phyloP scores from a whole-genome alignment of 2,888 invertebrate species.

The Campoplex capitator region DNA sequence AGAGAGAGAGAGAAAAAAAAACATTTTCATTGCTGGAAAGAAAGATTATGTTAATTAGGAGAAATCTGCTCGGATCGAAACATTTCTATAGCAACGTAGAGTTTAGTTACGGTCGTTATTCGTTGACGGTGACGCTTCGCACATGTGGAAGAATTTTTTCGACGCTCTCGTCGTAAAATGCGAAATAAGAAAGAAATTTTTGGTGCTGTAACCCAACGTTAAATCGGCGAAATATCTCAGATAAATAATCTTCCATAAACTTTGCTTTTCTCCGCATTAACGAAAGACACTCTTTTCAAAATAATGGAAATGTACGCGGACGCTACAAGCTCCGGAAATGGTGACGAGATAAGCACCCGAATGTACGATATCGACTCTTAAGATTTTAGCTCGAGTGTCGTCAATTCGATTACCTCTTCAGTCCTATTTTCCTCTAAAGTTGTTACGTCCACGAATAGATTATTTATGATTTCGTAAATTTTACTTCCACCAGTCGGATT shows the following conservation, averaged over 20 bases:
- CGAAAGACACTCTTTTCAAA: background rate
- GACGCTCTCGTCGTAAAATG: background rate
- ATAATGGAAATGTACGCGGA: background rate
- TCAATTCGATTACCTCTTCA: background rate
- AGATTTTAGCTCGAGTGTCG: background rate
- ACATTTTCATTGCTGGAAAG: slow-evolving; percentile 49
- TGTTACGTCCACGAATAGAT: background rate
- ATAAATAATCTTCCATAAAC: background rate
- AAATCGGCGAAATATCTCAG: background rate
- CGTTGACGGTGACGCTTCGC: background rate
- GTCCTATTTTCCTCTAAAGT: background rate
- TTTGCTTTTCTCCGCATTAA: background rate
- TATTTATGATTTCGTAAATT: background rate
- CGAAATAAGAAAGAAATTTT: slow-evolving; percentile 13
- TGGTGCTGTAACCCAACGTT: slow-evolving; percentile 3
- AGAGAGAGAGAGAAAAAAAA: no score
- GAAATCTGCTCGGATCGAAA: slow-evolving; percentile 63
- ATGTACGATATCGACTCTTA: background rate
- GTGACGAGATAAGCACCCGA: background rate
- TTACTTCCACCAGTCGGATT: background rate
- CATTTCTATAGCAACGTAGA: slow-evolving; percentile 13
- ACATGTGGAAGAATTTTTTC: slow-evolving; percentile 59
- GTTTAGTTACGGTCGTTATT: slow-evolving; percentile 33
- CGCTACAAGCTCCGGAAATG: background rate
- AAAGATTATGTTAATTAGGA: slow-evolving; percentile 70